Evolutionary conservation across 2,888 invertebrate genomes (phyloP), one percentile per base, ranked within the genome.

Genomic region (Halictus ligatus): DNA sequence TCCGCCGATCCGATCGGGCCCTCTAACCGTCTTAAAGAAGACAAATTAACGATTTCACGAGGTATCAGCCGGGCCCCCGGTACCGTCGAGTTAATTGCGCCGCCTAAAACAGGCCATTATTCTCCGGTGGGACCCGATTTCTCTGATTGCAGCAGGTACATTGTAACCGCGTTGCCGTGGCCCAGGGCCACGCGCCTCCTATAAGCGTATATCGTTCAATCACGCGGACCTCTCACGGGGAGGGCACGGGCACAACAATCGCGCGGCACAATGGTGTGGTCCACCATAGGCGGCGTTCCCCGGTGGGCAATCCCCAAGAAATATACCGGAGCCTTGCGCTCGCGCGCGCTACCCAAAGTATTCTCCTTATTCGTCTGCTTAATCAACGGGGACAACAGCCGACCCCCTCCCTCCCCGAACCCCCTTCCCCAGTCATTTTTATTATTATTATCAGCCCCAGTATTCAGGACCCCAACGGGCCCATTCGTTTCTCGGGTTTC

Each of bases 81-180:
- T 72, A 84, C 84, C 77, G 67, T 50, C 77, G 84, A 71, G 81
- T 88, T 89, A 89, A 89, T 89, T 89, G 82, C 86, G 86, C 88
- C 86, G 83, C 88, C 89, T 90, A 90, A 88, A 90, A 89, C 86
- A 88, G 82, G 67, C 84, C 90, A 89, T 89, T 88, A 89, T 82
- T 89, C 87, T 90, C 77, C 69, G 43, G 76, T 64, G 71, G 82
- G 75, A 80, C 79, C 71, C 74, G 87, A 90, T 89, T 89, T 89
- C 90, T 90, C 83, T 85, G 89, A 85, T 85, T 89, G 90, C 87
- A 81, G 78, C 82, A 84, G 75, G 60, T 89, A 84, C 81, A 86
- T 75, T 82, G 81, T 69, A 67, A 71, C 73, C 64, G 85, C 88
- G 89, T 43, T 69, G 21, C 69, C 79, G 88, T 88, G 82, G 90